Conservation (phyloP, 2,797 vertebrate genomes). For the Hippocampus kuda region DNA sequence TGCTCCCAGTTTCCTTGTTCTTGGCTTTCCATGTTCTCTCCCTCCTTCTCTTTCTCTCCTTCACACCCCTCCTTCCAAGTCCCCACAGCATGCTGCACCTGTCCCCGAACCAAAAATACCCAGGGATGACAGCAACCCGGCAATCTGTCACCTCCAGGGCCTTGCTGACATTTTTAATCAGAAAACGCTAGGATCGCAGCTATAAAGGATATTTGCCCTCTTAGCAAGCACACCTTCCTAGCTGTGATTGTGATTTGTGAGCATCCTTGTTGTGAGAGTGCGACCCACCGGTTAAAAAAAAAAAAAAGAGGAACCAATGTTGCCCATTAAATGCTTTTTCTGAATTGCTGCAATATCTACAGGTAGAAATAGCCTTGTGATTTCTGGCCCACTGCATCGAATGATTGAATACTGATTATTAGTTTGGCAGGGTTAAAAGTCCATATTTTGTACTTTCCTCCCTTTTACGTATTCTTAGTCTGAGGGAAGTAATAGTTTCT, state of each 20-base stretch:
- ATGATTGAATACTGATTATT: constrained; percentile 64
- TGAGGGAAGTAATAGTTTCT: constrained; percentile 50
- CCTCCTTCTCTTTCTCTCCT: constrained; percentile 18
- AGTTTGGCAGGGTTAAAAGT: constrained; percentile 56
- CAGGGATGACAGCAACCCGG: constrained; percentile 54
- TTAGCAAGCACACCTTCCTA: constrained; percentile 54
- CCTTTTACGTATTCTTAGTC: constrained; percentile 57
- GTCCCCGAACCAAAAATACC: constrained; percentile 65
- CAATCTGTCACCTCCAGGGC: constrained; percentile 68
- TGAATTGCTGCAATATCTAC: constrained; percentile 32
- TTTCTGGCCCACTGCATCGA: constrained; percentile 52
- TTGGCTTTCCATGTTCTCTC: constrained; percentile 35
- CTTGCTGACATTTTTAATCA: constrained; percentile 70
- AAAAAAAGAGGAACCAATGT: constrained; percentile 26
- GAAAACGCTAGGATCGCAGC: constrained; percentile 58
- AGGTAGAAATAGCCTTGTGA: constrained; percentile 40
- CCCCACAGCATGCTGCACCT: constrained; percentile 65
- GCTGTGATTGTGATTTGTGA: constrained; percentile 48
- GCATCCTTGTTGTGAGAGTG: constrained; percentile 41
- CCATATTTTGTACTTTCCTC: constrained; percentile 49
- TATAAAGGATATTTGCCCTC: constrained; percentile 56
- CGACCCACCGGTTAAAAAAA: constrained; percentile 47
- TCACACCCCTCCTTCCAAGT: constrained; percentile 41
- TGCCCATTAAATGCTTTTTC: constrained; percentile 45
- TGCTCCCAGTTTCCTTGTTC: constrained; percentile 36